phyloP scores from a whole-genome alignment of 2,888 invertebrate genomes.

The Lagria hirta region DNA sequence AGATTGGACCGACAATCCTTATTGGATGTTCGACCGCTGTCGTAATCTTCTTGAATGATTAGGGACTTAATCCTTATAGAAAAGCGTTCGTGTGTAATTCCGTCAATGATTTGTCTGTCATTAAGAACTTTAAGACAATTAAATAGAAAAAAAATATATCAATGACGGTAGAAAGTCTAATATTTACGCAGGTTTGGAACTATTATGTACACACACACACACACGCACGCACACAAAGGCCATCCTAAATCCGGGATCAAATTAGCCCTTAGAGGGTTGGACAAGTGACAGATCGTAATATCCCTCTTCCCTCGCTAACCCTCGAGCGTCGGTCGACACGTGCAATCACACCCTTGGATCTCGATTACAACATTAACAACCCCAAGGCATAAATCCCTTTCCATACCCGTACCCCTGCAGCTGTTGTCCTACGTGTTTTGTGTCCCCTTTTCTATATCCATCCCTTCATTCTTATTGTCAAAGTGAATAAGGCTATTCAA shows the following conservation, averaged over 20 bases:
- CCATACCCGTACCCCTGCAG: slow-evolving; percentile 22
- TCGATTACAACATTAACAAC: slow-evolving; percentile 50
- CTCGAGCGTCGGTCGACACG: slow-evolving; percentile 41
- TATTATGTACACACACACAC: slow-evolving; percentile 33
- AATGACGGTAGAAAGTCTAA: too few relatives aligned
- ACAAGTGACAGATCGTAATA: slow-evolving; percentile 46
- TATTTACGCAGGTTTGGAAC: slow-evolving; percentile 31
- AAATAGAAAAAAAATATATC: slow-evolving; percentile 21
- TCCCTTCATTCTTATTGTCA: slow-evolving; percentile 30
- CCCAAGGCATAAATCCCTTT: slow-evolving; percentile 34
- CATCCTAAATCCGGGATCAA: slow-evolving; percentile 42
- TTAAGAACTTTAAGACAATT: slow-evolving; percentile 24
- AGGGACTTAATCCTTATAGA: slow-evolving; percentile 43
- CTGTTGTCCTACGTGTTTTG: slow-evolving; percentile 23
- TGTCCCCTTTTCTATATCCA: slow-evolving; percentile 20
- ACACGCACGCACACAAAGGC: too few relatives aligned
- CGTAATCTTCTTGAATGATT: slow-evolving; percentile 43
- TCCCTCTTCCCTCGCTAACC: slow-evolving; percentile 38
- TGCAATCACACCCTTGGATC: slow-evolving; percentile 48
- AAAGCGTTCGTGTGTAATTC: slow-evolving; percentile 41
- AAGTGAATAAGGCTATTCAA: slow-evolving; percentile 38
- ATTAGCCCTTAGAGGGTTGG: slow-evolving; percentile 42
- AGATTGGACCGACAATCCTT: slow-evolving; percentile 24
- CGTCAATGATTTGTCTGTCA: slow-evolving; percentile 45
- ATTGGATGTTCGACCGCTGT: slow-evolving; percentile 36